These are phyloP conservation scores for Drosophila melanogaster DNA, from an alignment of 1,140 invertebrate genomes.

Conservation along the genomic window DNA sequence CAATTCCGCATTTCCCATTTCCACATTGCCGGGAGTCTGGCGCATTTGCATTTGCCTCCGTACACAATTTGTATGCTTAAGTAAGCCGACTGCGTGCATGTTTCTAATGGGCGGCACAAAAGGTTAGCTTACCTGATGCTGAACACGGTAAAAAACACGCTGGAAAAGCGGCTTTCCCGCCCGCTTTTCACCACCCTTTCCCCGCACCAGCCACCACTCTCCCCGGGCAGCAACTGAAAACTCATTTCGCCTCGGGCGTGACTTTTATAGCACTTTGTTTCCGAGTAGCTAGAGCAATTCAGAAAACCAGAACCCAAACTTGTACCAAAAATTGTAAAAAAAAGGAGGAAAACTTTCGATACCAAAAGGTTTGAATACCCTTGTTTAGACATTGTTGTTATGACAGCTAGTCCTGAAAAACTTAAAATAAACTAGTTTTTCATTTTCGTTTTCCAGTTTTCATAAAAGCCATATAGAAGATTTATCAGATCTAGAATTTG, in stretches of 20 bases:
- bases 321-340: constrained; percentile 9
- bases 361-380: constrained; percentile 29
- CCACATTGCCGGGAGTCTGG: constrained; percentile 27
- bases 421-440: background rate
- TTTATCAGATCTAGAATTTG: too few relatives aligned
- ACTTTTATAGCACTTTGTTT: constrained; percentile 81
- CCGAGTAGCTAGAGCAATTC: constrained; percentile 30
- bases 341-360: constrained; percentile 22
- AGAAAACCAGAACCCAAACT: constrained; percentile 39
- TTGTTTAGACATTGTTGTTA: constrained; percentile 5
- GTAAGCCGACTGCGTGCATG: constrained; percentile 80
- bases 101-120: constrained; percentile 82
- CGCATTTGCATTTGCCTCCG: constrained; percentile 49
- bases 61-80: constrained; percentile 76
- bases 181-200: background rate
- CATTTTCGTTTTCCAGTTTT: background rate
- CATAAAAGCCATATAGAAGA: too few relatives aligned
- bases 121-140: constrained; percentile 76
- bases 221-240: constrained; percentile 54
- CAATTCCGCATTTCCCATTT: constrained; percentile 58
- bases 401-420: constrained; percentile 11
- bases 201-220: background rate
- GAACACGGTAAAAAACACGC: constrained; percentile 51
- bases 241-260: constrained; percentile 79
- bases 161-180: constrained; percentile 40